Evolutionary conservation across 2,888 invertebrate genomes (phyloP), one percentile per base, ranked within the genome.

Genomic region (Trachelus iudaicus): DNA sequence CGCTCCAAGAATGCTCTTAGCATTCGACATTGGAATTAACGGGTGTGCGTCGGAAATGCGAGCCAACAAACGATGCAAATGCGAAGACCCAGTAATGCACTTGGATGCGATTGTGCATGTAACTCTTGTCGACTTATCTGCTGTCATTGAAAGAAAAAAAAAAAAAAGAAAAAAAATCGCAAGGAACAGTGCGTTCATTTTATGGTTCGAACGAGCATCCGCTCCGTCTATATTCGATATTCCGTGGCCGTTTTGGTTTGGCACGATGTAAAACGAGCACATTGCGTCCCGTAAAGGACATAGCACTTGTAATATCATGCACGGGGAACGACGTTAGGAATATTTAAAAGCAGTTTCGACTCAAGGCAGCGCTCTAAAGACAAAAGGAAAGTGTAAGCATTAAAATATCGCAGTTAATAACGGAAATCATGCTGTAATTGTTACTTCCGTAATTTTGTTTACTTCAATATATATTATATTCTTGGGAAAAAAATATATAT

Each of bases 41-140:
- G 76, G 83, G 79, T 83, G 79, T 76, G 79, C 76, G 76, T 77
- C 81, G 80, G 80, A 81, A 79, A 79, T 76, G 77, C 78, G 73
- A 77, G 77, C 69, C 80, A 80, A 79, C 81, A 79, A 79, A 80
- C 75, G 80, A 83, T 85, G 83, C 79, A 86, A 85, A 86, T 85
- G 75, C 75, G 15, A 69, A 34, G 68, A 37, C 37, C 34, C 76
- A 69, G 34, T 69, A 69, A 69, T 75, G 69, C 69, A 69, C 69
- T 76, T 76, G 35, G 37, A 69, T 76, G 37, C 69, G 34, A 30
- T 69, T 34, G 76, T 69, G 13, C 69, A 15, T 34, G 69, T 76
- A 69, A n/a, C 31, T 30, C 76, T n/a, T 76, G 69, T 76, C 69
- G 76, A 76, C 76, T 69, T 69, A 56, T 56, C 56, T 56, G 9